Evolutionary conservation across 92 coral and sea anemone genomes (phyloP).

Genomic region (Umimayanthus kanabou): DNA sequence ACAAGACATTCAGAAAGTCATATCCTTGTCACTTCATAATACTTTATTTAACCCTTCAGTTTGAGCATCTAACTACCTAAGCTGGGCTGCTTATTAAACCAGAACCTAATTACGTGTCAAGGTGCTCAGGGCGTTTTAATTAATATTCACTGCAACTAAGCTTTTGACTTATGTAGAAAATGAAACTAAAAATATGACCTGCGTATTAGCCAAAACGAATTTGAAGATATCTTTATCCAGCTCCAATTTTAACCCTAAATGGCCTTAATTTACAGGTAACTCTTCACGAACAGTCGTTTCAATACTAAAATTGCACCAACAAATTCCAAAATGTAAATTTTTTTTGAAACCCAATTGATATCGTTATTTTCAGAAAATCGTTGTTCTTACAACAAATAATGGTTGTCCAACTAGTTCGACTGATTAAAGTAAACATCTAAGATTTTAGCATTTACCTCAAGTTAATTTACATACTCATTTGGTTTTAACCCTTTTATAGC

Average conservation of each 20-base stretch:
- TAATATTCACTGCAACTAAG: not conserved
- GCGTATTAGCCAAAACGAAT: not conserved
- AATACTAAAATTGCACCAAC: not conserved
- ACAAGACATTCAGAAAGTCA: not conserved
- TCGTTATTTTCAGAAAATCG: not conserved
- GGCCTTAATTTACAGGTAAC: not conserved
- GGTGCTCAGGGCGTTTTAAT: not conserved
- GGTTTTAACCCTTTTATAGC: not conserved
- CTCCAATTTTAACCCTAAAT: not conserved
- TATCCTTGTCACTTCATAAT: not conserved
- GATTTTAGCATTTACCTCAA: not conserved
- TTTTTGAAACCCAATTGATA: not conserved
- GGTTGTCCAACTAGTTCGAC: not conserved
- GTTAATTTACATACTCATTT: not conserved
- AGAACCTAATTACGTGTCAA: not conserved
- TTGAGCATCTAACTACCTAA: not conserved
- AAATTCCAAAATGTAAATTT: not conserved
- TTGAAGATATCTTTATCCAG: not conserved
- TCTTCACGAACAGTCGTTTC: not conserved
- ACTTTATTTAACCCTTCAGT: slow-evolving; percentile 11
- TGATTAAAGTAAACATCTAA: not conserved
- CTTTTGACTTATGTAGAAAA: not conserved
- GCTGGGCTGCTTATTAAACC: slow-evolving; percentile 8
- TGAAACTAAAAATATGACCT: not conserved
- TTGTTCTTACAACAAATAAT: not conserved